A percentile compares a stretch with the other conserved stretches of the same genome.
These are phyloP conservation scores for Leptoteleia sp. DNA, from an alignment of 1,140 invertebrate genomes.

Conservation along the genomic window DNA sequence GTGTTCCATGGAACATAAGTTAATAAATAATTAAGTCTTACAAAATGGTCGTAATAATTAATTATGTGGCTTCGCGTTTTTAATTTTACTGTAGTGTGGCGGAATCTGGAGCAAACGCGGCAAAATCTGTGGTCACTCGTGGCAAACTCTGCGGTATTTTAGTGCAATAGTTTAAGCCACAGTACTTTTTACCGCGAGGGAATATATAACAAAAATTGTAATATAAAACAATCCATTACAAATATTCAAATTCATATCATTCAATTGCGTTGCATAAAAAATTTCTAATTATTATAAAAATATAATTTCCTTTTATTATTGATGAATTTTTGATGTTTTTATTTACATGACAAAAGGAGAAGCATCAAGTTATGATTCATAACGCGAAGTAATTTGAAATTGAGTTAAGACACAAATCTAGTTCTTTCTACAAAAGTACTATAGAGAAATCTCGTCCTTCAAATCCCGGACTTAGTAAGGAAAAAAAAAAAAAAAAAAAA, in stretches of 20 bases:
- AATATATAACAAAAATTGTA: background rate
- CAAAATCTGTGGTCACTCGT: no score
- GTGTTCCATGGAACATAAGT: no score
- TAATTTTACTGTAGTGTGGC: no score
- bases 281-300: conserved; percentile 1
- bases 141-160: no score
- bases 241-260: background rate
- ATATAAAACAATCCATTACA: background rate
- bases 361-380: background rate
- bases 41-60: no score
- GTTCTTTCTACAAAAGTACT: conserved; percentile 2
- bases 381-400: conserved; percentile 4
- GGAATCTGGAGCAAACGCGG: no score
- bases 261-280: background rate
- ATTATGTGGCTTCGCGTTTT: no score
- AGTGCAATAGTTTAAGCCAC: no score
- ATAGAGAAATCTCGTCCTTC: conserved; percentile 40
- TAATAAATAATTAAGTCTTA: no score
- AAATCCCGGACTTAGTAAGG: conserved; percentile 24
- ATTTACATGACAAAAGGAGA: conserved; percentile 14
- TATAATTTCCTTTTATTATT: background rate
- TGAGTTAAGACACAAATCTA: background rate
- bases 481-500: conserved; percentile 3
- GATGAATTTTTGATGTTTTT: conserved; percentile 1
- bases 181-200: no score